Conservation (phyloP, 2,888 invertebrate species). For the Digitonthophagus gazella region DNA sequence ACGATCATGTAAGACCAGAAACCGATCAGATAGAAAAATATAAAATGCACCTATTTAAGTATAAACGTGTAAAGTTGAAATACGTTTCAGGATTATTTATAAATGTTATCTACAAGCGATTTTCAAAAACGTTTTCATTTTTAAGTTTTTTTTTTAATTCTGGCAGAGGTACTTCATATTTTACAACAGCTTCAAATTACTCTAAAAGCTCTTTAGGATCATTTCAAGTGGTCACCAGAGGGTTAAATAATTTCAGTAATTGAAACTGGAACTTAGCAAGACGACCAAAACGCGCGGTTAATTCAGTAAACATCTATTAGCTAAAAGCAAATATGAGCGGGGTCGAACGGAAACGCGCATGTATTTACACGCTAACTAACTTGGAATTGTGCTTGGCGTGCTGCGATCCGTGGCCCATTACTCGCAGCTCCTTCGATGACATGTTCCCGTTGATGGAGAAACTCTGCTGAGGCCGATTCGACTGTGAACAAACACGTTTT, state of each 20-base stretch:
- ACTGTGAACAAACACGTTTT: slow-evolving; percentile 49
- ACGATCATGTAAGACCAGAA: too few relatives aligned
- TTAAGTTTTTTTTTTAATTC: too few relatives aligned
- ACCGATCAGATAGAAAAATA: too few relatives aligned
- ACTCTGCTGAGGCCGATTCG: slow-evolving; percentile 62
- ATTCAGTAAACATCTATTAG: neutral
- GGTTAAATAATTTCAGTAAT: neutral
- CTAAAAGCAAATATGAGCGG: neutral
- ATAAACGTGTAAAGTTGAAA: too few relatives aligned
- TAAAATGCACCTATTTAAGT: too few relatives aligned
- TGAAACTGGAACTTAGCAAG: neutral
- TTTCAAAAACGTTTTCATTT: too few relatives aligned
- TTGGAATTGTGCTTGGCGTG: slow-evolving; percentile 65
- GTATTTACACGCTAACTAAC: slow-evolving; percentile 48
- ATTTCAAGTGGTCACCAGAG: neutral
- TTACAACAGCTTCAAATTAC: too few relatives aligned
- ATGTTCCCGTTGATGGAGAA: slow-evolving; percentile 72
- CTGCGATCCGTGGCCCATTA: slow-evolving; percentile 87
- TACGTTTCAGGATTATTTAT: too few relatives aligned
- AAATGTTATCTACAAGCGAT: too few relatives aligned
- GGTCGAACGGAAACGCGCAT: neutral
- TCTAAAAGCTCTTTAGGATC: too few relatives aligned
- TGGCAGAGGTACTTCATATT: too few relatives aligned
- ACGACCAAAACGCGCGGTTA: neutral
- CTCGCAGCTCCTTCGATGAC: slow-evolving; percentile 84